These are phyloP conservation scores for Lordiphosa fenestrarum DNA, from an alignment of 2,888 invertebrate species.

Conservation along the genomic window DNA sequence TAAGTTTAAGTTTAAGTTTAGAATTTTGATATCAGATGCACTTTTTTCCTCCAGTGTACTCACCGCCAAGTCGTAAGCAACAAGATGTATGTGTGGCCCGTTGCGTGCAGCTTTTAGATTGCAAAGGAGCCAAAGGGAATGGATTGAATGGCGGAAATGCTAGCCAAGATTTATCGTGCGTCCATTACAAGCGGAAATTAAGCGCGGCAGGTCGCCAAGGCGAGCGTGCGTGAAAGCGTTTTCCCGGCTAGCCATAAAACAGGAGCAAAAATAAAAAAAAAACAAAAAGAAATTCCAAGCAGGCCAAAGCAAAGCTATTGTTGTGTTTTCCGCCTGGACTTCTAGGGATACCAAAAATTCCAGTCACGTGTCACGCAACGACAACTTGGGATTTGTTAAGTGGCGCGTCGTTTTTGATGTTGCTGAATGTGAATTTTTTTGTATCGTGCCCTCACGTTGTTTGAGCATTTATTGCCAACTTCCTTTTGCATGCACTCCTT, in stretches of 20 bases:
- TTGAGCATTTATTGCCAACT: conserved; percentile 71
- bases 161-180: conserved; percentile 75
- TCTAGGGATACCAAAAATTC: conserved; percentile 39
- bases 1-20: too few species aligned
- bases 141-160: conserved; percentile 49
- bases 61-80: background rate
- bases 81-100: conserved; percentile 8
- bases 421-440: conserved; percentile 29
- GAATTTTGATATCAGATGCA: too few species aligned
- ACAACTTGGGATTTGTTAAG: conserved; percentile 75
- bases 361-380: conserved; percentile 74
- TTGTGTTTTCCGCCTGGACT: conserved; percentile 30
- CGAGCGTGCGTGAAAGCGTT: conserved; percentile 70
- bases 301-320: conserved; percentile 59
- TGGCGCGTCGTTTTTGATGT: conserved; percentile 64
- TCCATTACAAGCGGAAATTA: conserved; percentile 77
- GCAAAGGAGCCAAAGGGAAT: conserved; percentile 24
- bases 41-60: too few species aligned
- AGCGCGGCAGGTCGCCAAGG: conserved; percentile 68
- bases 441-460: conserved; percentile 60
- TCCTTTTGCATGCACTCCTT: conserved; percentile 43
- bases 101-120: conserved; percentile 34
- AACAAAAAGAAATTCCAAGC: conserved; percentile 35
- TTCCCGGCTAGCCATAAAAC: conserved; percentile 46
- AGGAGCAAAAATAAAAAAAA: conserved; percentile 13